Evolutionary conservation across 2,113 vertebrate genomes (phyloP).

Genomic region (Phalacrocorax carbo): DNA sequence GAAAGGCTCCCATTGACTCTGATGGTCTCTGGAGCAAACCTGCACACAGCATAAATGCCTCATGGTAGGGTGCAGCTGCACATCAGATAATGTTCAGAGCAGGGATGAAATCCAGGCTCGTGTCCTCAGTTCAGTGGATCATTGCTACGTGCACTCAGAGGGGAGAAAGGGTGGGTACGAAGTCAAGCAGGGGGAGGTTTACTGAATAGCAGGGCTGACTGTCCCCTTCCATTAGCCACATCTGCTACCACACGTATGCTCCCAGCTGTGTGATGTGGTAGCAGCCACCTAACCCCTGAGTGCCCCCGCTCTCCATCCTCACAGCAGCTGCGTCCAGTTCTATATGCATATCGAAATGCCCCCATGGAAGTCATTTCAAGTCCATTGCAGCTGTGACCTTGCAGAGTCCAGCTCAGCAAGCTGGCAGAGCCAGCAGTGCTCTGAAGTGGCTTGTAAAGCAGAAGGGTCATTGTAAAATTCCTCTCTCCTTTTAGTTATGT

Average conservation of each 20-base stretch:
- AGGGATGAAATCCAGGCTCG: neutral
- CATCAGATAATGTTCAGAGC: fast-evolving
- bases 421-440: neutral
- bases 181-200: neutral
- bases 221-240: fast-evolving
- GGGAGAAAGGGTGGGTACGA: neutral
- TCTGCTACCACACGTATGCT: fast-evolving
- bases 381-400: neutral
- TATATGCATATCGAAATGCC: neutral
- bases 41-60: neutral
- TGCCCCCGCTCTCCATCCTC: neutral
- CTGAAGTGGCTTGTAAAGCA: neutral
- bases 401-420: neutral
- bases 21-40: neutral
- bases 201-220: fast-evolving
- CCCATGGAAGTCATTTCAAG: neutral
- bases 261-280: neutral
- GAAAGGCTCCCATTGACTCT: neutral
- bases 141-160: neutral
- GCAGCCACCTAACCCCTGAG: fast-evolving
- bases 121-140: fast-evolving
- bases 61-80: neutral
- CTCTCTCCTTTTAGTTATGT: neutral
- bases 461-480: neutral
- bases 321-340: neutral